Evolutionary conservation across 1,140 invertebrate species (phyloP).

Genomic region (Acromyrmex charruanus): DNA sequence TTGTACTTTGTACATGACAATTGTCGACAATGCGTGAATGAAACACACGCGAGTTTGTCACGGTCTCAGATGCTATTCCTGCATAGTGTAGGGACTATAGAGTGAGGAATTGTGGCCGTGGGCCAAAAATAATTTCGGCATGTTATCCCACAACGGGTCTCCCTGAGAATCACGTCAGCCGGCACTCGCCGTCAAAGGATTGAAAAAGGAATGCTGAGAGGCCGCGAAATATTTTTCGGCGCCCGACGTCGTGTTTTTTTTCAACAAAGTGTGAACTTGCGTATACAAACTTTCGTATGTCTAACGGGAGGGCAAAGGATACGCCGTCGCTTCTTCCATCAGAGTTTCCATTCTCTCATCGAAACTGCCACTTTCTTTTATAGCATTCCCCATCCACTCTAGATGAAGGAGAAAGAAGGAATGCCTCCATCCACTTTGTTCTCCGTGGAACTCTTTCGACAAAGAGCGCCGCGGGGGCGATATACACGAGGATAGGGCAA

Average conservation of each 20-base stretch:
- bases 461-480: constrained; percentile 68
- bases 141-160: constrained; percentile 20
- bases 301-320: constrained; percentile 25
- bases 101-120: constrained; percentile 24
- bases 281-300: constrained; percentile 68
- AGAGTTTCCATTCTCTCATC: constrained; percentile 72
- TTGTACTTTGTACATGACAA: not conserved
- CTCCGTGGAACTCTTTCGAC: constrained; percentile 53
- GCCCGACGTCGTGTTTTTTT: constrained; percentile 39
- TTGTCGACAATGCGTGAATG: not conserved
- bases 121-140: constrained; percentile 51
- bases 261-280: constrained; percentile 56
- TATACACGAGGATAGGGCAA: constrained; percentile 47
- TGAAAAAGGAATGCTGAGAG: not conserved
- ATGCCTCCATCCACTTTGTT: not conserved
- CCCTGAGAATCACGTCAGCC: constrained; percentile 41
- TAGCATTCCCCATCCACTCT: constrained; percentile 41
- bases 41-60: not conserved
- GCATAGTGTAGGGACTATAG: not conserved
- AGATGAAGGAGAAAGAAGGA: too few relatives aligned
- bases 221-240: constrained; percentile 62
- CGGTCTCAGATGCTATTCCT: not conserved
- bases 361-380: constrained; percentile 68
- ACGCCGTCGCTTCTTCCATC: constrained; percentile 51
- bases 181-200: not conserved